A percentile compares a stretch with the other conserved stretches of the same genome.
Evolutionary conservation across 2,113 vertebrate species (phyloP).

Genomic region (Pycnonotus jocosus): DNA sequence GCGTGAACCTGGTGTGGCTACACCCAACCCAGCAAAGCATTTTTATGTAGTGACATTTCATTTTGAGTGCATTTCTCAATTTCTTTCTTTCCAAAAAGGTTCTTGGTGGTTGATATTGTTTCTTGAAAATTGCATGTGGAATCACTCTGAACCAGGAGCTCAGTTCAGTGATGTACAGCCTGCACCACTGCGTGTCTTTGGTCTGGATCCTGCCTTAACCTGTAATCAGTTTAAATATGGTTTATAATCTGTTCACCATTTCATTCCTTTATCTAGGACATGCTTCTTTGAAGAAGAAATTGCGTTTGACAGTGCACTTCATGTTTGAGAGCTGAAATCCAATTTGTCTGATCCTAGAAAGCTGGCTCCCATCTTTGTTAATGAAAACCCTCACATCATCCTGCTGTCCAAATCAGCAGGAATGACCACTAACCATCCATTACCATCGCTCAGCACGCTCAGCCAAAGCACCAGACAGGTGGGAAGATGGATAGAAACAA

Average conservation of each 20-base stretch:
- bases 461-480: not conserved
- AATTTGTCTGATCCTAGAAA: conserved; percentile 4
- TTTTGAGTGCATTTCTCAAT: not conserved
- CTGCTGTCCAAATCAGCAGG: not conserved
- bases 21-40: not conserved
- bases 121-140: not conserved
- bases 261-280: not conserved
- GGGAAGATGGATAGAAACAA: not conserved
- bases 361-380: not conserved
- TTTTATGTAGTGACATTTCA: not conserved
- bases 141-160: not conserved
- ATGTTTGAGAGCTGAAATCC: not conserved
- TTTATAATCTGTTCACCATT: not conserved
- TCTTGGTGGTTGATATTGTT: not conserved
- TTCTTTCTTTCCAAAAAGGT: not conserved
- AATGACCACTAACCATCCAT: not conserved
- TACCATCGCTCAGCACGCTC: not conserved
- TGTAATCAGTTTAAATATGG: not conserved
- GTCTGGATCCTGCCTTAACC: not conserved
- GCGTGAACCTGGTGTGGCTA: not conserved
- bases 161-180: not conserved
- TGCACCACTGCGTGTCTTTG: not conserved
- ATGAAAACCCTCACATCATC: not conserved
- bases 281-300: conserved; percentile 17
- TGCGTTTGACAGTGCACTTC: not conserved